Conservation (phyloP, 2,113 vertebrate species). For the Morone chrysops region DNA sequence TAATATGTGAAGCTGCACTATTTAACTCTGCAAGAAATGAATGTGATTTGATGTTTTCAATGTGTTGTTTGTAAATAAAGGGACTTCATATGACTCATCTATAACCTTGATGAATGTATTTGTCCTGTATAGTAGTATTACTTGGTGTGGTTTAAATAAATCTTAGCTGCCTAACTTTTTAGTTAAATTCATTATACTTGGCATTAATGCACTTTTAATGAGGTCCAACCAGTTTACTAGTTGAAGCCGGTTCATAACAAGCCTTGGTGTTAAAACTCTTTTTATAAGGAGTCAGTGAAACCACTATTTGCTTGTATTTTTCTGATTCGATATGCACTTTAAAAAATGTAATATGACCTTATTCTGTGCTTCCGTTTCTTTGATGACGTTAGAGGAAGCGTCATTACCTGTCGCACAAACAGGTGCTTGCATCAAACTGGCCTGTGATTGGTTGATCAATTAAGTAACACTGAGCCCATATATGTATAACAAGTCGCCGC, state of each 20-base stretch:
- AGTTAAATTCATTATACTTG: too few species aligned
- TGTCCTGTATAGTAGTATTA: not conserved
- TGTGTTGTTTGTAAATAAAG: slow-evolving; percentile 54
- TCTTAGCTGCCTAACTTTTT: not conserved
- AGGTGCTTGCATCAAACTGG: slow-evolving; percentile 14
- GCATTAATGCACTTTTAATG: too few species aligned
- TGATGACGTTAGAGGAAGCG: too few species aligned
- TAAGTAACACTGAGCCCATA: not conserved
- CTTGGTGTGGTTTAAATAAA: not conserved
- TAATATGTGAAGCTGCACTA: not conserved
- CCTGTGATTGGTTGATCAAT: slow-evolving; percentile 42
- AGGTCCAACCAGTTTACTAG: not conserved
- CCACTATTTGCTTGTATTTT: not conserved
- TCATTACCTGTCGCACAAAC: not conserved
- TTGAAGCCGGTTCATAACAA: not conserved
- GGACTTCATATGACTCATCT: slow-evolving; percentile 16
- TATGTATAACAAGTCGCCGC: not conserved
- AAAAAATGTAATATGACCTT: too few species aligned
- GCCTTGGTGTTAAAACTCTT: not conserved
- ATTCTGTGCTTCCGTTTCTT: too few species aligned
- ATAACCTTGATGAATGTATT: not conserved
- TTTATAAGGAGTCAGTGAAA: not conserved
- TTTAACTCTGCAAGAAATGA: not conserved
- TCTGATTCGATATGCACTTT: not conserved
- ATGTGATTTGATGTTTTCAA: slow-evolving; percentile 12